Evolutionary conservation across 2,888 invertebrate species (phyloP), one percentile per base, ranked within the genome.

Genomic region (Caenorhabditis uteleia): DNA sequence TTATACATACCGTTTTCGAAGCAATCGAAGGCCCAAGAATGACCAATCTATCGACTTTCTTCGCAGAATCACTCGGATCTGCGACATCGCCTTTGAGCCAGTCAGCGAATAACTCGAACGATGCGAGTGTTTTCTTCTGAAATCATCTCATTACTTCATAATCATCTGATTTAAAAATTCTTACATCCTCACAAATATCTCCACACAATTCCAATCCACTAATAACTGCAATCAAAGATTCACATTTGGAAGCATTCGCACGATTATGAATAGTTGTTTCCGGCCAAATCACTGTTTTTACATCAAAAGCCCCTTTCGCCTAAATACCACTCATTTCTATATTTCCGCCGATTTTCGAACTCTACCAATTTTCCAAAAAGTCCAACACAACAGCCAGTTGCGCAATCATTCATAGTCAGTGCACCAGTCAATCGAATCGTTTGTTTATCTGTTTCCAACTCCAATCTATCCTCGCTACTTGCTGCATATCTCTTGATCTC

Each of bases 371-470:
- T 46, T 45, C 64, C 64, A 16, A 64, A 43, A 20, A 64, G 38
- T n/a, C 73, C 73, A 20, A 61, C 61, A 39, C 62, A 56, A 38
- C 70, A 70, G 12, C 73, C 73, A 10, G 73, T 73, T 5, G 73
- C 73, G 31, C 70, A 68, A 1, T 62, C 60, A 38, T 73, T 57
- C 65, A 73, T 66, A 20, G 44, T 40, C 33, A 73, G 59, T 2
- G 50, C 40, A 14, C 70, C 73, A 29, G 49, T 58, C 8, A 64
- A 39, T 18, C 46, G 43, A 1, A 54, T 54, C 1, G 49, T 53
- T 26, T 73, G 73, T 43, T 66, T 61, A 6, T 73, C 73, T 2
- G 60, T 58, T 45, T 73, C 73, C 12, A 73, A 45, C 39, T 73
- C 73, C 18, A 73, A 48, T 12, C 39, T 58, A 46, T 73, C 73